Percentiles rank a stretch among this genome's conserved stretches.
Evolutionary conservation across 2,797 vertebrate species (phyloP).

Genomic region (Sebastes vulpes): DNA sequence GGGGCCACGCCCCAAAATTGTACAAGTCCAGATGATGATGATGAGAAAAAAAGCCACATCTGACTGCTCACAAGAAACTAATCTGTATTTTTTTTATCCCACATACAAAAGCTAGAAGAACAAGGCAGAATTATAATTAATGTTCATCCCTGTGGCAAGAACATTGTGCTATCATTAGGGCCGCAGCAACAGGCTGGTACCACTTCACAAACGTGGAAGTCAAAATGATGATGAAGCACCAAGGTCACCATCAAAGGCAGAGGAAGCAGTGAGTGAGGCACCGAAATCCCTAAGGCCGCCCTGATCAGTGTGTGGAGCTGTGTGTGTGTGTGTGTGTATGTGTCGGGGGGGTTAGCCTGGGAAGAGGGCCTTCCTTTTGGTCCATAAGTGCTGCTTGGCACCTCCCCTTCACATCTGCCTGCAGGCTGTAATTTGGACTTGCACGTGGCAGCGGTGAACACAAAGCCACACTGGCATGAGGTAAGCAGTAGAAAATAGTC

Average conservation of each 20-base stretch:
- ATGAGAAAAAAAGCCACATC: background rate
- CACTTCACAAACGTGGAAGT: constrained; percentile 29
- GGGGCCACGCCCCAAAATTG: constrained; percentile 22
- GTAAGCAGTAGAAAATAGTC: constrained; percentile 83
- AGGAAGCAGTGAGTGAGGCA: constrained; percentile 26
- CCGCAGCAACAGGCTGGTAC: constrained; percentile 26
- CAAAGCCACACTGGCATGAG: constrained; percentile 82
- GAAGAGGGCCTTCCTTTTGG: constrained; percentile 39
- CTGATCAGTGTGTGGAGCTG: constrained; percentile 10
- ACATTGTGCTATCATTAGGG: constrained; percentile 32
- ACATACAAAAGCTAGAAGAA: constrained; percentile 16
- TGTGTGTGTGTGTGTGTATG: background rate
- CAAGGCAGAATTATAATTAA: constrained; percentile 34
- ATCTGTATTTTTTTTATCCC: constrained; percentile 2
- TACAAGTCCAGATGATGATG: background rate
- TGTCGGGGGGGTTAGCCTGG: constrained; percentile 18
- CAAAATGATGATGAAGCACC: constrained; percentile 41
- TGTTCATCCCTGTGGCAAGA: constrained; percentile 4
- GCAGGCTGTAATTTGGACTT: constrained; percentile 84
- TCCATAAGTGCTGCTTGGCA: constrained; percentile 59
- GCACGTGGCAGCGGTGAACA: constrained; percentile 80
- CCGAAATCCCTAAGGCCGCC: constrained; percentile 35
- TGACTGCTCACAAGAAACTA: background rate
- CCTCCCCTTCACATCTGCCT: constrained; percentile 75
- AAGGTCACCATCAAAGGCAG: constrained; percentile 63